Evolutionary conservation across 2,888 invertebrate genomes (phyloP).

Genomic region (Dioctria rufipes): DNA sequence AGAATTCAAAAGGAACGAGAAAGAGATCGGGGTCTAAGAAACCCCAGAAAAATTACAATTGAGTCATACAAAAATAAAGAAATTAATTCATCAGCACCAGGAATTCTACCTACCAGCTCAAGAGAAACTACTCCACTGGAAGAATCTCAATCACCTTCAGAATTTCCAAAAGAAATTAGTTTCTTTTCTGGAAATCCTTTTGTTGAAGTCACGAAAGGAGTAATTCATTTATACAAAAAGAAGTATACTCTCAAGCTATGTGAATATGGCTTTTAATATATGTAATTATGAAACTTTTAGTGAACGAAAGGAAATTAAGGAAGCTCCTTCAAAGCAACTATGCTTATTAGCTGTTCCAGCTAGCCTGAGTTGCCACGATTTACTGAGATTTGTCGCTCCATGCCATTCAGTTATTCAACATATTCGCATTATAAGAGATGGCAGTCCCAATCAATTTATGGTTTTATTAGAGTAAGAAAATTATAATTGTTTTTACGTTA

Average conservation of each 20-base stretch:
- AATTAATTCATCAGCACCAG: conserved; percentile 72
- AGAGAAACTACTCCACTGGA: conserved; percentile 73
- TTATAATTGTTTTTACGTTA: conserved; percentile 39
- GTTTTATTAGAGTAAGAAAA: conserved; percentile 85
- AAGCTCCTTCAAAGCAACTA: conserved; percentile 84
- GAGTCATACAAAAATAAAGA: conserved; percentile 83
- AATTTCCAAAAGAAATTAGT: conserved; percentile 75
- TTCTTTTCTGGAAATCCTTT: conserved; percentile 98
- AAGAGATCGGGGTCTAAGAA: conserved; percentile 77
- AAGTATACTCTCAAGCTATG: conserved; percentile 76
- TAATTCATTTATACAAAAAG: conserved; percentile 97
- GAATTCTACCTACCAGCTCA: conserved; percentile 77
- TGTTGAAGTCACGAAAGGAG: conserved; percentile 96
- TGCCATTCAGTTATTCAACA: conserved; percentile 92
- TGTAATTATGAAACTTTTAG: conserved; percentile 71
- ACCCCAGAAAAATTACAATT: conserved; percentile 81
- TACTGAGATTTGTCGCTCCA: conserved; percentile 94
- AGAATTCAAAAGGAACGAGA: conserved; percentile 72
- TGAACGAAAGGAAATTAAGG: conserved; percentile 81
- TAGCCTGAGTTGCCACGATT: conserved; percentile 91
- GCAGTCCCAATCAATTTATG: conserved; percentile 98
- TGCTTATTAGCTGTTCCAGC: conserved; percentile 93
- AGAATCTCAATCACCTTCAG: conserved; percentile 63
- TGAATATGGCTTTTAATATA: background rate
- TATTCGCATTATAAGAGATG: conserved; percentile 92